Base-by-base conservation (phyloP, 2,888 invertebrate species). In the Diarsia brunnea region DNA sequence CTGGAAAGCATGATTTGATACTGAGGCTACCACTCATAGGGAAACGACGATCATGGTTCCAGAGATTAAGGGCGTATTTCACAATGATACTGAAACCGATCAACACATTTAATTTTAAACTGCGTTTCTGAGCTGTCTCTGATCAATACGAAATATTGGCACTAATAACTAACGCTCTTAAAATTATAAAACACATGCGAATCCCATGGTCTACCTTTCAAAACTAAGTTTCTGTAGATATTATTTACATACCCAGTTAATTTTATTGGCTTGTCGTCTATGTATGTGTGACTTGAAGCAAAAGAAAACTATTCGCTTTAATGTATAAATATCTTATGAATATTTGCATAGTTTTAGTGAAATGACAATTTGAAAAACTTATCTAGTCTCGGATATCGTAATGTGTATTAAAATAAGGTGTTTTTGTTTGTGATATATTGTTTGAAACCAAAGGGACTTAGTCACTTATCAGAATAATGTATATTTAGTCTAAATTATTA, bases 251-350 rank as follows among this genome's bases (percentile, higher is more conserved):
- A 71, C n/a, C 47, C 43, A 24, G 58, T 73, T 71, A 14, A n/a
- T 75, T 84, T 60, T 60, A 38, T 58, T 66, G 63, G 51, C 53
- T 45, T 73, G 45, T 61, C 43, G 69, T 78, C 67, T 75, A 61
- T 74, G 75, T 81, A 77, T 78, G 73, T 80, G 71, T 80, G 67
- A 71, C 73, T 68, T 63, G 73, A 74, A 74, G 68, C 69, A 80
- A 80, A 65, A 73, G 63, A 76, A 67, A 81, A 79, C 73, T 73
- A 86, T 77, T 84, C 79, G 82, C 81, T 83, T 85, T 85, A 84
- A 86, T 79, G 72, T 86, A 84, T 88, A 84, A 86, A 84, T 83
- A 89, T 89, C 86, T 91, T 90, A 89, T 90, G 88, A 90, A 89
- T 88, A 87, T 88, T 88, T 85, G 79, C 76, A 79, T 90, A 88